phyloP scores from a whole-genome alignment of 2,888 invertebrate species.

The Pyrrhosoma nymphula region DNA sequence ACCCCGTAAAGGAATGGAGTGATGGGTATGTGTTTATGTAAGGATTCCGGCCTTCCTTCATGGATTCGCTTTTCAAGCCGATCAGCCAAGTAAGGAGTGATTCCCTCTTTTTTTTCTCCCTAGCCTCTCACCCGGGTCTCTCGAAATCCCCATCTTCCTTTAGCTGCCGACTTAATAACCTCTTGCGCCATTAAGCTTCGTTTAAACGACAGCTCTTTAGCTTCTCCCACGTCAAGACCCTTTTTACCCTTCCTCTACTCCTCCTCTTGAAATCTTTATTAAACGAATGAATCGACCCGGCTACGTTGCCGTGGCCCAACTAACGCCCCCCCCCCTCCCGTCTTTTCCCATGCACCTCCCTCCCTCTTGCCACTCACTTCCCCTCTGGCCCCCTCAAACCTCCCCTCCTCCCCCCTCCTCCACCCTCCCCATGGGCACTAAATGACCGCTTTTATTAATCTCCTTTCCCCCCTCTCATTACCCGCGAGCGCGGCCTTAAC shows the following conservation, averaged over 20 bases:
- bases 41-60: neutral
- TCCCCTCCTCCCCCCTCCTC: neutral
- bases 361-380: neutral
- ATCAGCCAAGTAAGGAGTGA: neutral
- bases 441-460: slow-evolving; percentile 39
- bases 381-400: no score
- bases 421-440: neutral
- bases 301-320: neutral
- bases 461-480: slow-evolving; percentile 9
- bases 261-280: slow-evolving; percentile 31
- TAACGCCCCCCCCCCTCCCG: neutral
- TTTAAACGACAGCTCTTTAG: slow-evolving; percentile 28
- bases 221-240: neutral
- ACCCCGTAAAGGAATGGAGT: no score
- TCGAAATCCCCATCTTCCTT: neutral
- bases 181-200: slow-evolving; percentile 7
- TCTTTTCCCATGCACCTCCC: neutral
- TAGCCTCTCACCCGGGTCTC: neutral
- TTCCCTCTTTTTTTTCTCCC: neutral
- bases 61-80: neutral
- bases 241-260: neutral
- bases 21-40: no score
- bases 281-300: slow-evolving; percentile 12
- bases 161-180: slow-evolving; percentile 13
- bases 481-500: neutral